phyloP scores from a whole-genome alignment of 1,140 invertebrate species.

The Ceratina australensis region DNA sequence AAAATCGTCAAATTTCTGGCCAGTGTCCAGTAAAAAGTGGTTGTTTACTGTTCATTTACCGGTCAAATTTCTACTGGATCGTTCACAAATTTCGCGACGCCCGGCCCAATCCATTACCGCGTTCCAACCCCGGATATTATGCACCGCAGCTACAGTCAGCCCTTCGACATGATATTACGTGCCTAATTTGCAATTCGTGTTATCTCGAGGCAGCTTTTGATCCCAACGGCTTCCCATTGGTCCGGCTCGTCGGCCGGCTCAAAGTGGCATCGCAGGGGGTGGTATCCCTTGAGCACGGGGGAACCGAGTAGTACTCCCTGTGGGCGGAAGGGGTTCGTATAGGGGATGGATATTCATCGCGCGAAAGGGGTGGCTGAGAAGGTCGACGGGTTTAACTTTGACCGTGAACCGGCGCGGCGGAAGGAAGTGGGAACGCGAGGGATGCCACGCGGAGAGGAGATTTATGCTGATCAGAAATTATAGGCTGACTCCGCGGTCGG shows the following conservation, averaged over 20 bases:
- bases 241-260: conserved; percentile 39
- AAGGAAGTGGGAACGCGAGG: conserved; percentile 43
- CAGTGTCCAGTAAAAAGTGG: too few relatives aligned
- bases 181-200: conserved; percentile 65
- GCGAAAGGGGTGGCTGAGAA: not conserved
- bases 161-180: conserved; percentile 47
- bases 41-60: too few relatives aligned
- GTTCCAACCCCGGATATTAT: conserved; percentile 51
- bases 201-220: conserved; percentile 59
- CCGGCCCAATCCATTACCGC: conserved; percentile 8
- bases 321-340: conserved; percentile 34
- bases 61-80: conserved; percentile 2
- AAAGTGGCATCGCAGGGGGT: conserved; percentile 51
- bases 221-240: conserved; percentile 57
- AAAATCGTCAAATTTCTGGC: too few relatives aligned
- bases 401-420: conserved; percentile 48
- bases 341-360: not conserved
- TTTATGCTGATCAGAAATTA: conserved; percentile 73
- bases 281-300: not conserved
- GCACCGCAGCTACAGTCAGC: conserved; percentile 31
- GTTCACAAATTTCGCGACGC: not conserved
- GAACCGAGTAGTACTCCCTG: conserved; percentile 23
- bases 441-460: conserved; percentile 51
- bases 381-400: conserved; percentile 57
- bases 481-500: conserved; percentile 64